A percentile compares a stretch with the other conserved stretches of the same genome.
Evolutionary conservation across 2,797 vertebrate genomes (phyloP).

Genomic region (Silurus lanzhouensis): DNA sequence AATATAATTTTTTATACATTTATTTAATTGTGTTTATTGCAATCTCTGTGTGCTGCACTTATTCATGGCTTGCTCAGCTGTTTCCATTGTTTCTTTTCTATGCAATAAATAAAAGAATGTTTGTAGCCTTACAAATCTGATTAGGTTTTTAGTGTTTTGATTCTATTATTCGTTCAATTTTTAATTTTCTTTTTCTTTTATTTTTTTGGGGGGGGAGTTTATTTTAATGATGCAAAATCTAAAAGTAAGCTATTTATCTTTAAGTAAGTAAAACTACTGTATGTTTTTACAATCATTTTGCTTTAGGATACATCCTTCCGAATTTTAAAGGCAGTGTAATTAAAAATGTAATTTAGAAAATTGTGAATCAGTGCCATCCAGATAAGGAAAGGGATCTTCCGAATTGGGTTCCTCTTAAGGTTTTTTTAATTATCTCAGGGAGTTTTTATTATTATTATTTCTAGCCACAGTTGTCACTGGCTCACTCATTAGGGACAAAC

Average conservation of each 20-base stretch:
- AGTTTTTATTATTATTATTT: no score
- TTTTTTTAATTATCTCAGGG: no score
- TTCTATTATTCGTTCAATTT: no score
- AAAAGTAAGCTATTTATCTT: not conserved
- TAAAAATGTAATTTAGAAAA: not conserved
- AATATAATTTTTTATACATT: not conserved
- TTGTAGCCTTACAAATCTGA: not conserved
- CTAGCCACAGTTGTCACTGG: no score
- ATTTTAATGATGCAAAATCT: not conserved
- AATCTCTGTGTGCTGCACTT: not conserved
- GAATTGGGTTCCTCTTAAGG: no score
- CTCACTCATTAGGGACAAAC: no score
- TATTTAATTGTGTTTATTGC: not conserved
- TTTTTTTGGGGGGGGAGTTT: not conserved
- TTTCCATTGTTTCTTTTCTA: not conserved
- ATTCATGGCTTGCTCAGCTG: not conserved
- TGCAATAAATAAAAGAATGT: not conserved
- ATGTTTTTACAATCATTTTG: not conserved
- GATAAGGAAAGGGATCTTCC: no score
- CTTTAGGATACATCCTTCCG: not conserved
- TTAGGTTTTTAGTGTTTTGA: not conserved
- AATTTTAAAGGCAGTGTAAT: not conserved
- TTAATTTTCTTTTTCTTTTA: no score
- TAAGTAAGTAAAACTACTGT: no score
- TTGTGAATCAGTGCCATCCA: no score